Evolutionary conservation across 2,113 vertebrate species (phyloP).

Genomic region (Pheucticus melanocephalus): DNA sequence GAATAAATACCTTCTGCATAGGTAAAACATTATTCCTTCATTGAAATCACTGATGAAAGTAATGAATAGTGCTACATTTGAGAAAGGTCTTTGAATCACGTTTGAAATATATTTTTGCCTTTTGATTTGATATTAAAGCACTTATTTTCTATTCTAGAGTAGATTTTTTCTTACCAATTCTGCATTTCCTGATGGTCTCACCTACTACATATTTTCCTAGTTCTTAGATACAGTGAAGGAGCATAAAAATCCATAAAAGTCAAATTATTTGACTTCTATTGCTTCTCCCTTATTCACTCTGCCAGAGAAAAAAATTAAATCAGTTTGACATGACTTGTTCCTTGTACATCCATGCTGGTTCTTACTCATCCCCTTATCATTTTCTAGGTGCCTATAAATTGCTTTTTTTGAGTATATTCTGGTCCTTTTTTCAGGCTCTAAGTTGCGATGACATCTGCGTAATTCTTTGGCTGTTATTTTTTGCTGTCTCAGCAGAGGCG

Average conservation of each 20-base stretch:
- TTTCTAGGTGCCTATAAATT: background rate
- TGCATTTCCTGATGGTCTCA: background rate
- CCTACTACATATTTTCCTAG: background rate
- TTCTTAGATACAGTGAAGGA: background rate
- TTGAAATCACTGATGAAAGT: background rate
- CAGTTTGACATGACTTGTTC: background rate
- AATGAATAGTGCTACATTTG: background rate
- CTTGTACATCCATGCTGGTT: background rate
- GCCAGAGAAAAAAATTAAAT: slow-evolving; percentile 16
- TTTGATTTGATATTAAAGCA: background rate
- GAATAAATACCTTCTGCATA: background rate
- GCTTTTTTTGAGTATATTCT: background rate
- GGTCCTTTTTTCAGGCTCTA: background rate
- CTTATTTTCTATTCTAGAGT: background rate
- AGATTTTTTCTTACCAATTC: background rate
- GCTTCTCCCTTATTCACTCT: background rate
- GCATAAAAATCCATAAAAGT: background rate
- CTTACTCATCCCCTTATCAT: background rate
- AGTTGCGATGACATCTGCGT: background rate
- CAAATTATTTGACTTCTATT: background rate
- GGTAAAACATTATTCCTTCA: background rate
- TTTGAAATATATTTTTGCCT: background rate
- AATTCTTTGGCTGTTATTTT: background rate
- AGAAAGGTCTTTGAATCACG: background rate
- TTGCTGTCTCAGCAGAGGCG: background rate